Conservation (phyloP, 2,797 vertebrate species). For the Muscicapa striata region DNA sequence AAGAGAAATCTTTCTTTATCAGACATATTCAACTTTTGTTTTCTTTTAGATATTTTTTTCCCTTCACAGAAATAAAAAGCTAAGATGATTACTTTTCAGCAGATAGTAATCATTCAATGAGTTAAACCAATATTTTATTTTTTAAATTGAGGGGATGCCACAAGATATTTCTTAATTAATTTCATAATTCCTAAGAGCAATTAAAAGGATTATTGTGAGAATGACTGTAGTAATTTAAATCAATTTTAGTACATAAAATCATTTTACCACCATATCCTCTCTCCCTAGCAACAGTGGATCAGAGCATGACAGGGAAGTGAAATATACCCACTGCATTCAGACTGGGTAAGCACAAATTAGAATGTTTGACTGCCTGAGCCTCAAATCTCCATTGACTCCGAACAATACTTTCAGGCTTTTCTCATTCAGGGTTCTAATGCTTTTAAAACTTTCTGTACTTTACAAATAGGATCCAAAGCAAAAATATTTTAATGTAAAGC, state of each 20-base stretch:
- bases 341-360: not conserved
- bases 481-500: not conserved
- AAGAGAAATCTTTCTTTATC: constrained; percentile 20
- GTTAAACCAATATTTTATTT: constrained; percentile 65
- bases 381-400: not conserved
- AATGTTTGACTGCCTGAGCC: not conserved
- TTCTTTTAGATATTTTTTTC: not conserved
- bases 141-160: constrained; percentile 53
- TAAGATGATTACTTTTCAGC: constrained; percentile 19
- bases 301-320: constrained; percentile 25
- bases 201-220: constrained; percentile 59
- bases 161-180: constrained; percentile 67
- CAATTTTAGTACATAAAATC: constrained; percentile 45
- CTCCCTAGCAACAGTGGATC: constrained; percentile 36
- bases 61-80: not conserved
- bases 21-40: not conserved
- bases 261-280: constrained; percentile 5
- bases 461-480: not conserved
- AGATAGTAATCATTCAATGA: constrained; percentile 32
- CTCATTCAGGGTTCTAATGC: not conserved
- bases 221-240: constrained; percentile 61
- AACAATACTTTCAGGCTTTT: not conserved
- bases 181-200: constrained; percentile 60
- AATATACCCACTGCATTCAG: not conserved
- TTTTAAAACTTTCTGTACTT: not conserved